Percentiles rank a stretch among this genome's conserved stretches.
Evolutionary conservation across 2,113 vertebrate species (phyloP).

Genomic region (Oryzias curvinotus): DNA sequence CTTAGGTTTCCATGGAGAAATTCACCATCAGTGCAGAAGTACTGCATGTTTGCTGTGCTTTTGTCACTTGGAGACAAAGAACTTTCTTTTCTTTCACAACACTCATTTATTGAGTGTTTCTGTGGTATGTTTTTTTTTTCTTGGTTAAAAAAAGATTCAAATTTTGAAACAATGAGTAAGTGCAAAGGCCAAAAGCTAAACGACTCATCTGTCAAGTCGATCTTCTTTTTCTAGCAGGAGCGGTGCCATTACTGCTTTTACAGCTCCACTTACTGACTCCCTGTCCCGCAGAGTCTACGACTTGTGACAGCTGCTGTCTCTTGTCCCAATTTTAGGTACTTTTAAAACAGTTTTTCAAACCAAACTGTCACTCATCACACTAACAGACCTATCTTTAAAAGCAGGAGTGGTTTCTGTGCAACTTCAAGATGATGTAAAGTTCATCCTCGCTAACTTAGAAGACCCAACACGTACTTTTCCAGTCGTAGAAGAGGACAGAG

Average conservation of each 20-base stretch:
- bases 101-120: neutral
- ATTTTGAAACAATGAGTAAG: neutral
- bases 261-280: neutral
- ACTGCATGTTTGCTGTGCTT: slow-evolving; percentile 90
- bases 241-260: neutral
- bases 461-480: too few relatives aligned
- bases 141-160: too few relatives aligned
- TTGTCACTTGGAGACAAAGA: slow-evolving; percentile 31
- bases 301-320: too few relatives aligned
- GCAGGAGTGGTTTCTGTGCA: too few relatives aligned
- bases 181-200: neutral
- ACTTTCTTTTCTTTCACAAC: neutral
- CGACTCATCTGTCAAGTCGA: neutral
- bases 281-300: neutral
- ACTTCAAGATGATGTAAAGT: too few relatives aligned
- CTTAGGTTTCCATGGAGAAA: slow-evolving; percentile 88
- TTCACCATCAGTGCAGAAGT: slow-evolving; percentile 96
- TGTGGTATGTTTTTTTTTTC: too few relatives aligned
- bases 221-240: neutral
- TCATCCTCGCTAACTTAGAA: too few relatives aligned
- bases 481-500: too few relatives aligned
- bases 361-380: too few relatives aligned
- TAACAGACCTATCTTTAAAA: too few relatives aligned
- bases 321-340: too few relatives aligned
- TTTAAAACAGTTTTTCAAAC: too few relatives aligned